Evolutionary conservation across 2,113 vertebrate species (phyloP).

Genomic region (Sylvia atricapilla): DNA sequence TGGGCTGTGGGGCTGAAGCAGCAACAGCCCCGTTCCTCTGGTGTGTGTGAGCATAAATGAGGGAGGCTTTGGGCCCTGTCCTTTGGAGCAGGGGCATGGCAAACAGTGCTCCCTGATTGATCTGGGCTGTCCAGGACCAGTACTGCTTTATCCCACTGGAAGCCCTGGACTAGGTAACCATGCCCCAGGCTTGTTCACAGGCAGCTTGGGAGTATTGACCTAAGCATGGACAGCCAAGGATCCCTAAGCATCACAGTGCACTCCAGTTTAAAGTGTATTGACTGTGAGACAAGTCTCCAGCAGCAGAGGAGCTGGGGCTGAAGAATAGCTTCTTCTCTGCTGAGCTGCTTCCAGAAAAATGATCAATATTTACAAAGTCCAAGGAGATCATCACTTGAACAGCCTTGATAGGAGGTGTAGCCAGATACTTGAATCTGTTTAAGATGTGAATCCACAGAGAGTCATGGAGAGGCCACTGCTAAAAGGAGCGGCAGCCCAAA

Average conservation of each 20-base stretch:
- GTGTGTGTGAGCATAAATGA: fast-evolving
- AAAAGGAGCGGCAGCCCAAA: background rate
- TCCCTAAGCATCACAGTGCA: background rate
- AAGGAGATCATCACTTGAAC: background rate
- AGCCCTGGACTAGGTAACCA: background rate
- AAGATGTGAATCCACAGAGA: background rate
- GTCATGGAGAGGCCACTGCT: background rate
- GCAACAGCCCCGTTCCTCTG: background rate
- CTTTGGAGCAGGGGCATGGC: background rate
- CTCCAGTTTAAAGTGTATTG: background rate
- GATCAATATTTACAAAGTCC: background rate
- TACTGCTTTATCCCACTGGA: background rate
- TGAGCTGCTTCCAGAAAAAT: background rate
- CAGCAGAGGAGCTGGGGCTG: background rate
- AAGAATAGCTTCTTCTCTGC: background rate
- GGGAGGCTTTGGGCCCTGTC: too few relatives aligned
- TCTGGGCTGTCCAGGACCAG: background rate
- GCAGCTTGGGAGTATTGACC: background rate
- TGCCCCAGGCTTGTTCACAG: background rate
- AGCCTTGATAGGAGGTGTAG: background rate
- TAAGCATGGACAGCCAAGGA: background rate
- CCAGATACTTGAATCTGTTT: background rate
- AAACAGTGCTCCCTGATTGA: background rate
- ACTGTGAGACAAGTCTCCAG: background rate
- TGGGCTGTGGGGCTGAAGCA: fast-evolving